Base-by-base conservation (phyloP, 1,140 invertebrate genomes). In the Thaumetopoea pityocampa region DNA sequence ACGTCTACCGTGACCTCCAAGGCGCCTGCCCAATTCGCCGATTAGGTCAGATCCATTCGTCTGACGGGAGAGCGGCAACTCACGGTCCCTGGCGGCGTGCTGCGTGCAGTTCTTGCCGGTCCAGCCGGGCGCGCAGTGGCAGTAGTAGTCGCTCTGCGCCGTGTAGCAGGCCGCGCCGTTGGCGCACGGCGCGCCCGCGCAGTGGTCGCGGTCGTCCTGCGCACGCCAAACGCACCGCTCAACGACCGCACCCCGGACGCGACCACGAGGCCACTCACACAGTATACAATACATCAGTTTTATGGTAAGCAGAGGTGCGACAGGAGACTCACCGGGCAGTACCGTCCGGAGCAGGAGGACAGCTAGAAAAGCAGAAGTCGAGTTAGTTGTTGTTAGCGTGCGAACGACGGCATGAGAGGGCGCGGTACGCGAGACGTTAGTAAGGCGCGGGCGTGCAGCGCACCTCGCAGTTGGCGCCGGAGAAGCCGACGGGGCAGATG, bases 51-150 rank as follows among this genome's bases (percentile, higher is more conserved):
- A n/a, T 5, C 5, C 22, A 8, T 23, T 7, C 5, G 22, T 7
- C 3, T 17, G 19, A n/a, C 88, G 10, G 5, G 7, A 4, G 4
- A 14, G 7, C 3, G 6, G 10, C 15, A 30, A 65, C 69, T 56
- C 2, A 74, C 72, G 70, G 11, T 73, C 71, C 8, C 69, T 43
- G 6, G 48, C 51, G 36, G 88, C 85, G 34, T 88, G 88, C 51
- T 92, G 89, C 56, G 94, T 94, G 74, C 96, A 98, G 83, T 96
- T 96, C 72, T 94, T 94, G 17, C 96, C 96, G 43, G 92, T 90
- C 89, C 94, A 97, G 51, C 92, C 91, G 29, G 89, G 88, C 0
- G 92, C 90, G 84, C 96, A 98, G 76, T 95, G 92, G 78, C 96
- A 98, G 62, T 94, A 94, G 81, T 96, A 97, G 67, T 94, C 93